phyloP scores from a whole-genome alignment of 2,888 invertebrate species.

The Empis stercorea region DNA sequence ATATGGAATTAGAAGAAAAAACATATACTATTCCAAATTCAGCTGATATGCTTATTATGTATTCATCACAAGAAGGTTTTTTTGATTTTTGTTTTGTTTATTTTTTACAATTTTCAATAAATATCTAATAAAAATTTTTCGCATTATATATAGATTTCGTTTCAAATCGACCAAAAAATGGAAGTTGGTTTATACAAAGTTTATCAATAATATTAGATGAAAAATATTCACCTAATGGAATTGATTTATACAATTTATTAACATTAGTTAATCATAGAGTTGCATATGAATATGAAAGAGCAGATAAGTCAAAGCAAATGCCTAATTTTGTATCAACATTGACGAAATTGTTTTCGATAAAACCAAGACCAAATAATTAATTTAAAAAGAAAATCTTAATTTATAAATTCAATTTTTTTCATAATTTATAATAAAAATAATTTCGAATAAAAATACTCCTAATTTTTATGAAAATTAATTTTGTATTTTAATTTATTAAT shows the following conservation, averaged over 20 bases:
- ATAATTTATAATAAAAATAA: no score
- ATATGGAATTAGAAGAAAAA: no score
- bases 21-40: conserved; percentile 52
- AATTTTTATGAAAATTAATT: no score
- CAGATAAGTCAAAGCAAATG: conserved; percentile 49
- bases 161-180: conserved; percentile 27
- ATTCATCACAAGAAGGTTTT: conserved; percentile 57
- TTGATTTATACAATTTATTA: conserved; percentile 48
- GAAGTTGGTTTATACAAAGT: conserved; percentile 62
- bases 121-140: no score
- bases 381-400: no score
- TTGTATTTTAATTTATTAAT: no score
- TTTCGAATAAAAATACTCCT: no score
- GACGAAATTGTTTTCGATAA: conserved; percentile 39
- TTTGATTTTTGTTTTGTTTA: no score
- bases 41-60: conserved; percentile 56
- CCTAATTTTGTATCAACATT: conserved; percentile 53
- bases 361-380: no score
- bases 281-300: conserved; percentile 51
- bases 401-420: no score
- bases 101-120: not conserved
- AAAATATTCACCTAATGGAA: conserved; percentile 29
- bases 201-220: conserved; percentile 43
- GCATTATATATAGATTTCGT: no score
- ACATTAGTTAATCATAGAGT: conserved; percentile 49